A percentile compares a stretch with the other conserved stretches of the same genome.
Evolutionary conservation across 1,140 invertebrate species (phyloP).

Genomic region (Gonioctena quinquepunctata): DNA sequence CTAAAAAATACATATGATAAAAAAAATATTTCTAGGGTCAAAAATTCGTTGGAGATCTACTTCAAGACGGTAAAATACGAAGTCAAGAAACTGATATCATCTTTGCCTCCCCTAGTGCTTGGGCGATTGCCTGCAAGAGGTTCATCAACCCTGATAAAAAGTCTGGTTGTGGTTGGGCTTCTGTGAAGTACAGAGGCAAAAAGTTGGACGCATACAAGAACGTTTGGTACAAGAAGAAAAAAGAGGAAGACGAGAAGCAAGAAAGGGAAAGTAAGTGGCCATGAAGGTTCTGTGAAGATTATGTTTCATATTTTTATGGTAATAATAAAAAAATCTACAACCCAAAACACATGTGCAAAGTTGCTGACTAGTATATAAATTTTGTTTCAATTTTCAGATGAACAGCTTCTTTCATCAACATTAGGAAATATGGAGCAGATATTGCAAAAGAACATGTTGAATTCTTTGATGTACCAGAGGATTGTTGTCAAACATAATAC

Average conservation of each 20-base stretch:
- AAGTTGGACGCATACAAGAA: conserved; percentile 88
- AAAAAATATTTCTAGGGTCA: conserved; percentile 74
- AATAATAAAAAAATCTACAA: too few species aligned
- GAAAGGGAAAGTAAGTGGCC: conserved; percentile 30
- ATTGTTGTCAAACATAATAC: conserved; percentile 71
- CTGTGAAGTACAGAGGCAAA: conserved; percentile 79
- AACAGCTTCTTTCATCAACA: conserved; percentile 31
- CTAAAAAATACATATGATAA: too few species aligned
- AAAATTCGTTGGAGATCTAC: conserved; percentile 85
- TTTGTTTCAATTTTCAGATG: neutral
- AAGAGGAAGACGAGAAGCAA: conserved; percentile 54
- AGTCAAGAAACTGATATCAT: conserved; percentile 85
- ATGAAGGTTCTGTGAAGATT: neutral
- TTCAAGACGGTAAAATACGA: conserved; percentile 84
- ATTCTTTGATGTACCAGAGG: conserved; percentile 60
- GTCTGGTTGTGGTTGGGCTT: conserved; percentile 90
- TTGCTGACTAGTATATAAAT: neutral
- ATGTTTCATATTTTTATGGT: too few species aligned
- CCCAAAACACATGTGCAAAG: too few species aligned
- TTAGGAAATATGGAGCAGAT: conserved; percentile 59
- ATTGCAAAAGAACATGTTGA: conserved; percentile 34
- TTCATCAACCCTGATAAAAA: conserved; percentile 91
- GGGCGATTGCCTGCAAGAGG: conserved; percentile 89
- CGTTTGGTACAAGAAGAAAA: conserved; percentile 77
- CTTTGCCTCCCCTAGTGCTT: conserved; percentile 88